Percentiles rank a stretch among this genome's conserved stretches.
Evolutionary conservation across 2,797 vertebrate genomes (phyloP).

Genomic region (Centroberyx gerrardi): DNA sequence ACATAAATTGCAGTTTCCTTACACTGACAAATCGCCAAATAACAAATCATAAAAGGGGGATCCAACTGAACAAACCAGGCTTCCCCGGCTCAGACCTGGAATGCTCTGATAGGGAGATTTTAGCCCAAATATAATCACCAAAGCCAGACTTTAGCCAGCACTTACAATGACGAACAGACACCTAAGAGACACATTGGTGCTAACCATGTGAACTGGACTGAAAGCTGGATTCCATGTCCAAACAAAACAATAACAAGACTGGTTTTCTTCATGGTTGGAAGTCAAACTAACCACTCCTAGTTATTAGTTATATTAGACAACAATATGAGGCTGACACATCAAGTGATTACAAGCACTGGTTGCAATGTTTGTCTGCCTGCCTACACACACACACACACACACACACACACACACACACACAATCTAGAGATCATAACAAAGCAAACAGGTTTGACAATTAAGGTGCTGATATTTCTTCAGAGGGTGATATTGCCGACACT

Average conservation of each 20-base stretch:
- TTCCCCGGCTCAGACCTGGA: slow-evolving; percentile 1
- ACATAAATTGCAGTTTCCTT: background rate
- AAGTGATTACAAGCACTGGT: background rate
- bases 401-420: background rate
- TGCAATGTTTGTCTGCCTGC: too few relatives aligned
- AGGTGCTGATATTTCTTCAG: too few relatives aligned
- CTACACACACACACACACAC: background rate
- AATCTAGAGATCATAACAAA: too few relatives aligned
- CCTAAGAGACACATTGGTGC: slow-evolving; percentile 2
- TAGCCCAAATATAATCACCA: background rate
- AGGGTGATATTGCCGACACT: too few relatives aligned
- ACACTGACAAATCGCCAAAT: background rate
- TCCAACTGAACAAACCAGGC: background rate
- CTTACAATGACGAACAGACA: slow-evolving; percentile 3
- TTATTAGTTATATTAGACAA: background rate
- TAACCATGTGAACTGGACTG: background rate
- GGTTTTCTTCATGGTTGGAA: background rate
- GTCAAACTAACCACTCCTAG: background rate
- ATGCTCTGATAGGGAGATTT: background rate
- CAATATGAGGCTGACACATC: background rate
- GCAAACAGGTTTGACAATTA: too few relatives aligned
- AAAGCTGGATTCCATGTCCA: slow-evolving; percentile 1
- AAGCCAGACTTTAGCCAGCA: background rate
- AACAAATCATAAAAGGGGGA: background rate
- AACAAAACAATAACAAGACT: background rate